Base-by-base conservation (phyloP, 2,888 invertebrate species). In the Beris chalybata region DNA sequence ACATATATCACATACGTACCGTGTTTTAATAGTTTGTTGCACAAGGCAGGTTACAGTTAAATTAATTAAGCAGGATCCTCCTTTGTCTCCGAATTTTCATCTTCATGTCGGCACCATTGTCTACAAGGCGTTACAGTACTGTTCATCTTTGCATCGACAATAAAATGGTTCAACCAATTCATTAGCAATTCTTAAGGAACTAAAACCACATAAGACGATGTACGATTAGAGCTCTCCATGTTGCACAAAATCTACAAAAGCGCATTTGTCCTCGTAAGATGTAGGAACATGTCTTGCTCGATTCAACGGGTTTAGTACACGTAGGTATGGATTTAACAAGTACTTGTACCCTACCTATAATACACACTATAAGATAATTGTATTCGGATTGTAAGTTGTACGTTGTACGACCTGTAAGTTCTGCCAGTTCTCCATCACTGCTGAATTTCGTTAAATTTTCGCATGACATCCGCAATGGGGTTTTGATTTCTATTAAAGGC, bases 121-220 rank as follows among this genome's bases (percentile, higher is more conserved):
- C 38, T 38, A 38, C 38, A 38, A 38, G 38, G 38, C 38, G 38
- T 38, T 38, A 38, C 38, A 38, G 38, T 38, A 9, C 38, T 38
- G 3, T 9, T 38, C 38, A 38, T 38, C 38, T 38, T 38, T 38
- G 38, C 38, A 38, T 38, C 38, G 52, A 45, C 15, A 15, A 32
- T 61, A 64, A 64, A 54, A 45, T 54, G 63, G 53, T 66, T 66
- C 66, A 67, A 65, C 56, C 63, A 58, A 68, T 68, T 66, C 68
- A 68, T 68, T 68, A 68, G 66, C 38, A 50, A 68, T 68, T 68
- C 66, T 64, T 68, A 65, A 68, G 68, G 58, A 64, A 68, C 53
- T 61, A 57, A 66, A 68, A 68, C 66, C 63, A 63, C 61, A 55
- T 66, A 68, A 68, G 68, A 68, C 66, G 68, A 56, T 68, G 68